Evolutionary conservation across 2,888 invertebrate genomes (phyloP).

Genomic region (Drosophila incognita): DNA sequence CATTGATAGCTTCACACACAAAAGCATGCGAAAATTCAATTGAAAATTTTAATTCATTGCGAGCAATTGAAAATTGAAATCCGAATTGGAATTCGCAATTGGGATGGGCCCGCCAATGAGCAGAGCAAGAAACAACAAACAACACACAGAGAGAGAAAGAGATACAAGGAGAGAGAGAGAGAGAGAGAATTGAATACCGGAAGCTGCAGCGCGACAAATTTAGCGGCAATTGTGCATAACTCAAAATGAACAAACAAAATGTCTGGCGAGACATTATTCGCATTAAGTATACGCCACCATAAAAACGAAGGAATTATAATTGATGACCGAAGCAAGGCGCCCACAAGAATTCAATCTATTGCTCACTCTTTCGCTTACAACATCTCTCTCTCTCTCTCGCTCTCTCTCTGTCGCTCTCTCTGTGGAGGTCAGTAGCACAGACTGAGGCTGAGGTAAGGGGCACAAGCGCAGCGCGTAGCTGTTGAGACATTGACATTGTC

Average conservation of each 20-base stretch:
- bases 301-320: constrained; percentile 67
- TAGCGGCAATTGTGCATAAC: constrained; percentile 71
- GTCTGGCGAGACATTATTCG: constrained; percentile 41
- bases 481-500: constrained; percentile 78
- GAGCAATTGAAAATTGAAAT: constrained; percentile 47
- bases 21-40: constrained; percentile 60
- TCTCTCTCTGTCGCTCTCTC: constrained; percentile 1
- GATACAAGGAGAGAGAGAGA: background rate
- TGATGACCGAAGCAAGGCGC: constrained; percentile 51
- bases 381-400: background rate
- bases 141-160: background rate
- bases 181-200: constrained; percentile 57
- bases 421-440: constrained; percentile 76
- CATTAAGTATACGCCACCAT: constrained; percentile 73
- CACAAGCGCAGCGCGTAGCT: constrained; percentile 6
- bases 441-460: constrained; percentile 21
- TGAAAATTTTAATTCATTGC: constrained; percentile 66
- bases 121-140: constrained; percentile 2
- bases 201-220: constrained; percentile 71
- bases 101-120: constrained; percentile 14
- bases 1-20: constrained; percentile 55
- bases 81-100: constrained; percentile 23
- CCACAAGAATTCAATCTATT: constrained; percentile 21
- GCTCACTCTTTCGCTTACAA: constrained; percentile 3
- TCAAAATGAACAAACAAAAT: constrained; percentile 49